Conservation (phyloP, 1,140 invertebrate genomes). For the Zaprionus taronus region DNA sequence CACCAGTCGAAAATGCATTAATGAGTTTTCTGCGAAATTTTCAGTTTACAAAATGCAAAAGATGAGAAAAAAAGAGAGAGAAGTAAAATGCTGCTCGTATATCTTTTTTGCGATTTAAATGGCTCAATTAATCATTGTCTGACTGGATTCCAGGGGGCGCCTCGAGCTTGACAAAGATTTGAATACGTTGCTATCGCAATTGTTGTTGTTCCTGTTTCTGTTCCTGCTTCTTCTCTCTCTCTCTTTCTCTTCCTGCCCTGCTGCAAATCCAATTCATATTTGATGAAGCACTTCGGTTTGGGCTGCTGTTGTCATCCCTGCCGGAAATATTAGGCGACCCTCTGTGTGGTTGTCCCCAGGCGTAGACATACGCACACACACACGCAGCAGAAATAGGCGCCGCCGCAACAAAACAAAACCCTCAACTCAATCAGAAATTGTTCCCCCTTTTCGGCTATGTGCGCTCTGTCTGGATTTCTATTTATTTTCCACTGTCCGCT, state of each 20-base stretch:
- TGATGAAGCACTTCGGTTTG: slow-evolving; percentile 68
- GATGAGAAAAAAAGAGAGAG: not conserved
- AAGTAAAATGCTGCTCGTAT: slow-evolving; percentile 3
- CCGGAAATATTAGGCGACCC: slow-evolving; percentile 52
- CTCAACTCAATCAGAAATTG: slow-evolving; percentile 17
- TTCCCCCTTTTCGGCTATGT: slow-evolving; percentile 6
- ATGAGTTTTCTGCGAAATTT: slow-evolving; percentile 65
- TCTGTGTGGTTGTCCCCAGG: not conserved
- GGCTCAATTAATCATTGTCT: slow-evolving; percentile 78
- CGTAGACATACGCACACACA: slow-evolving; percentile 9
- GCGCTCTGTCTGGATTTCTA: slow-evolving; percentile 47
- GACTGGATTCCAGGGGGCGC: slow-evolving; percentile 49
- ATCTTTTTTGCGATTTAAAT: slow-evolving; percentile 55
- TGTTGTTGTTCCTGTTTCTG: slow-evolving; percentile 7
- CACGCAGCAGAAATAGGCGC: slow-evolving; percentile 33
- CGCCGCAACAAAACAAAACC: slow-evolving; percentile 30
- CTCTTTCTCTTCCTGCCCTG: not conserved
- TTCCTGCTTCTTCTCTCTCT: not conserved
- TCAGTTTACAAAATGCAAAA: slow-evolving; percentile 33
- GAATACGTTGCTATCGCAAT: not conserved
- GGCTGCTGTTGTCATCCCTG: slow-evolving; percentile 41
- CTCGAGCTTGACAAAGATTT: slow-evolving; percentile 4
- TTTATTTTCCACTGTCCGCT: slow-evolving; percentile 51
- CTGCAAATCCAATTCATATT: slow-evolving; percentile 61
- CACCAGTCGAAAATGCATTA: slow-evolving; percentile 48